Percentiles rank a stretch among this genome's conserved stretches.
Conservation (phyloP, 2,797 vertebrate species). For the Poecilia velifera region DNA sequence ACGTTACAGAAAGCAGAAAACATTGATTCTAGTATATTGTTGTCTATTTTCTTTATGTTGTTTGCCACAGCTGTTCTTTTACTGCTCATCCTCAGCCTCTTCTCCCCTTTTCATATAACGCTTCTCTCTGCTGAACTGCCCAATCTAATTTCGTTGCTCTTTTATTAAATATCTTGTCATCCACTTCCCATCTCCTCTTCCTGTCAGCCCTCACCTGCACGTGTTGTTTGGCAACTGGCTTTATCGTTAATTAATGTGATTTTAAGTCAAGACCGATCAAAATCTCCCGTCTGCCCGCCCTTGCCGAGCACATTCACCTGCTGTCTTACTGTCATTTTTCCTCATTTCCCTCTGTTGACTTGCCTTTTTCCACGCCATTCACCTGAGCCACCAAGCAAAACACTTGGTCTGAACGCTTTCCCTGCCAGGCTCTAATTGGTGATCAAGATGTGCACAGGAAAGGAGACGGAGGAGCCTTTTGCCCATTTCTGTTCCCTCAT, state of each 20-base stretch:
- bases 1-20: constrained; percentile 7
- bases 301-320: constrained; percentile 11
- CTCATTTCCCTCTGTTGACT: background rate
- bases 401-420: constrained; percentile 45
- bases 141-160: constrained; percentile 55
- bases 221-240: constrained; percentile 21
- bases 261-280: constrained; percentile 26
- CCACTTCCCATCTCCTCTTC: constrained; percentile 40
- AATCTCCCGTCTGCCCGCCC: background rate
- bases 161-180: constrained; percentile 56
- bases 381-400: constrained; percentile 15
- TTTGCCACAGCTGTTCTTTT: constrained; percentile 38
- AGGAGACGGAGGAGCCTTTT: constrained; percentile 58
- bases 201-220: constrained; percentile 28
- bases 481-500: constrained; percentile 73
- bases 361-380: constrained; percentile 21
- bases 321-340: background rate
- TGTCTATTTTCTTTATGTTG: constrained; percentile 45
- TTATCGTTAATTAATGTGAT: constrained; percentile 26
- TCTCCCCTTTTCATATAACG: constrained; percentile 42
- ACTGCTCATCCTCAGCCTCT: constrained; percentile 39
- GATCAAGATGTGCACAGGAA: constrained; percentile 72
- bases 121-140: constrained; percentile 36
- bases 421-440: constrained; percentile 66
- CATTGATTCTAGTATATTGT: constrained; percentile 44